phyloP scores from a whole-genome alignment of 2,888 invertebrate species.

The Nomada ruficornis region DNA sequence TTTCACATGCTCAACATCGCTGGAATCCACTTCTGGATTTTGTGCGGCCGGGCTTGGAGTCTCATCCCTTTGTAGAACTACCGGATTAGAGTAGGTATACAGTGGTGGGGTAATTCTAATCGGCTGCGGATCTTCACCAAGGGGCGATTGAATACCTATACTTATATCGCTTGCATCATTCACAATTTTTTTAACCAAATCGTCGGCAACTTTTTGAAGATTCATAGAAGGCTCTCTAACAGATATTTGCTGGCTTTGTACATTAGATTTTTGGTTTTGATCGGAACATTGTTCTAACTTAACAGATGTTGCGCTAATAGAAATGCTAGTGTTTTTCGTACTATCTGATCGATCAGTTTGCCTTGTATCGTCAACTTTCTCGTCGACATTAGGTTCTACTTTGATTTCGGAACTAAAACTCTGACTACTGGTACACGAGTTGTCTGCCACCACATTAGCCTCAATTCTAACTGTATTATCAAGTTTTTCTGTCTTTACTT shows the following conservation, averaged over 20 bases:
- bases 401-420: slow-evolving; percentile 70
- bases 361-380: slow-evolving; percentile 72
- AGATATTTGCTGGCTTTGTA: slow-evolving; percentile 74
- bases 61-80: slow-evolving; percentile 86
- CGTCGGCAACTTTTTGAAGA: slow-evolving; percentile 76
- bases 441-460: slow-evolving; percentile 55
- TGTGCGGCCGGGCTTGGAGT: slow-evolving; percentile 84
- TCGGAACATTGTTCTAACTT: slow-evolving; percentile 71
- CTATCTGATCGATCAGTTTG: slow-evolving; percentile 63
- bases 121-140: slow-evolving; percentile 87
- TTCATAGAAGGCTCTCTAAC: slow-evolving; percentile 72
- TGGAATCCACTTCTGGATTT: slow-evolving; percentile 79
- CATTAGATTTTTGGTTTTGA: slow-evolving; percentile 79
- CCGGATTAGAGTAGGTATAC: slow-evolving; percentile 91
- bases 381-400: slow-evolving; percentile 68
- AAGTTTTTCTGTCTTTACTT: slow-evolving; percentile 72
- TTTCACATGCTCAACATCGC: slow-evolving; percentile 80
- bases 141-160: slow-evolving; percentile 77
- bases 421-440: slow-evolving; percentile 64
- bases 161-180: slow-evolving; percentile 73
- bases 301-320: slow-evolving; percentile 56
- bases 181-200: slow-evolving; percentile 79
- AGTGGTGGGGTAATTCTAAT: slow-evolving; percentile 90
- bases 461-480: slow-evolving; percentile 62
- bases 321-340: slow-evolving; percentile 55